Percentiles rank a stretch among this genome's conserved stretches.
phyloP scores from a whole-genome alignment of 1,140 invertebrate species.

The Caerostris darwini region DNA sequence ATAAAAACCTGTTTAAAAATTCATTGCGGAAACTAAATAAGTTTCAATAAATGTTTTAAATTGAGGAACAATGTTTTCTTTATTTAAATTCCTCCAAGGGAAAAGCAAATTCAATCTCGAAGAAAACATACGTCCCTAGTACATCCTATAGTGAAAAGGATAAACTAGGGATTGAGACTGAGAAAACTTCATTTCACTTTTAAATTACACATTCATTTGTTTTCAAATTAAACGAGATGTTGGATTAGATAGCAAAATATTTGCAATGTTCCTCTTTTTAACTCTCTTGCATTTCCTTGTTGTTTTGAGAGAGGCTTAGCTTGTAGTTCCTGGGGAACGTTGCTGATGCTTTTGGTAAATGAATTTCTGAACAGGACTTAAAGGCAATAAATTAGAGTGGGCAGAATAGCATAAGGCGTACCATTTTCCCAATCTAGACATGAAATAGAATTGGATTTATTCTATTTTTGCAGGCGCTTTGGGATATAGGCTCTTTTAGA shows the following conservation, averaged over 20 bases:
- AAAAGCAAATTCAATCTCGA: conserved; percentile 1
- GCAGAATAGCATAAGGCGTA: not conserved
- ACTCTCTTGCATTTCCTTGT: not conserved
- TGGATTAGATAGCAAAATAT: conserved; percentile 66
- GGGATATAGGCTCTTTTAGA: too few relatives aligned
- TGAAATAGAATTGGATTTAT: conserved; percentile 9
- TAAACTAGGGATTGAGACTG: conserved; percentile 28
- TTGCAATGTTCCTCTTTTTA: conserved; percentile 21
- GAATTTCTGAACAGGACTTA: conserved; percentile 62
- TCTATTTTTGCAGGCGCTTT: too few relatives aligned
- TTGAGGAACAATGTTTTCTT: not conserved
- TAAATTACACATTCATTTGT: conserved; percentile 73
- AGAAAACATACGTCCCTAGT: not conserved
- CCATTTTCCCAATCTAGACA: conserved; percentile 2
- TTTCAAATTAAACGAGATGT: conserved; percentile 72
- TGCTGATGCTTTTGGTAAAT: conserved; percentile 43
- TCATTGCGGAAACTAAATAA: not conserved
- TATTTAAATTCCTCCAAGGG: not conserved
- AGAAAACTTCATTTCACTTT: conserved; percentile 70
- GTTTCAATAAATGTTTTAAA: conserved; percentile 30
- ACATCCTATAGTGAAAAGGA: conserved; percentile 19
- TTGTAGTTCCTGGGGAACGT: not conserved
- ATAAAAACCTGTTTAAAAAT: not conserved
- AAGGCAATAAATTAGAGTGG: conserved; percentile 31
- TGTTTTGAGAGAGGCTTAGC: not conserved